Evolutionary conservation across 2,888 invertebrate species (phyloP), one percentile per base, ranked within the genome.

Genomic region (Leptinotarsa tumamoca): DNA sequence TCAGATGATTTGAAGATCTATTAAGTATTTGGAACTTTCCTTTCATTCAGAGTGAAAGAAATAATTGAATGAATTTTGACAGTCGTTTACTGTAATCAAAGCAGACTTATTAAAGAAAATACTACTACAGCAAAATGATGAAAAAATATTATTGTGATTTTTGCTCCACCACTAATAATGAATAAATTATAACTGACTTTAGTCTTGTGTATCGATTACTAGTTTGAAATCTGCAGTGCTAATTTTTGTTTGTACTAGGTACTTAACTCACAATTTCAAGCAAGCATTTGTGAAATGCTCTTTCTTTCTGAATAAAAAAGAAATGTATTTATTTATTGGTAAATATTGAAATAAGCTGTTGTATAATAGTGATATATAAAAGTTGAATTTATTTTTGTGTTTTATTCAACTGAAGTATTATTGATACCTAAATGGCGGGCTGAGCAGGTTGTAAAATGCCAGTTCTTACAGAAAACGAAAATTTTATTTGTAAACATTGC

Each of bases 291-390:
- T 33, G 7, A 33, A 33, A 33, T 33, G 33, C 33, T 33, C 1
- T 33, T 33, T 33, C 33, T 7, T 58, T 10, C n/a, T 17, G n/a
- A 63, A 33, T 18, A 43, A 17, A 52, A 52, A 52, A 49, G 71
- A 73, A 21, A 69, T 15, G 33, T 61, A 70, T 75, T 77, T 75
- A 79, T 77, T 79, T 75, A 76, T 79, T 76, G 70, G 27, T 69
- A 70, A 63, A 67, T 33, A 33, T 4, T 33, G 33, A 33, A 33
- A 33, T 5, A 69, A 75, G 71, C 74, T 76, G 76, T 76, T 78
- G 78, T 78, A 78, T 78, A 77, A 77, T 78, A 78, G 21, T 78
- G 72, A 72, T 76, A 68, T 71, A 75, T 74, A 73, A 76, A 75
- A 67, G 71, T 69, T 75, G 68, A 75, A 75, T 63, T 33, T 17